Evolutionary conservation across 2,888 invertebrate species (phyloP).

Genomic region (Catocala nupta): DNA sequence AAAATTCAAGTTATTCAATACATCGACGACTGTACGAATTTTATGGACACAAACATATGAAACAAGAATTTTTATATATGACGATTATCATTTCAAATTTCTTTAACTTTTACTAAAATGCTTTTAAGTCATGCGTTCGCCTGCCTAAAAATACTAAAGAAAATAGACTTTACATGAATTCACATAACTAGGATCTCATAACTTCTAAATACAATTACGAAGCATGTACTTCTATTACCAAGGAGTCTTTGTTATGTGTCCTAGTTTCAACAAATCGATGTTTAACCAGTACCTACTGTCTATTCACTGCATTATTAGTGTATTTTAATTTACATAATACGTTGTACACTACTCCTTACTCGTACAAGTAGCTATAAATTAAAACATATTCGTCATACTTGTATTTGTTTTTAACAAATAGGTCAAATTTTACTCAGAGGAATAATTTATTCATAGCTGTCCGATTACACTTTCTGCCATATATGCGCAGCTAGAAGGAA

Average conservation of each 20-base stretch:
- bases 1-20: too few relatives aligned
- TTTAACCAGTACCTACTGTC: conserved; percentile 32
- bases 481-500: too few relatives aligned
- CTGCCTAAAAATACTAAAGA: too few relatives aligned
- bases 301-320: conserved; percentile 21
- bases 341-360: conserved; percentile 1
- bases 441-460: too few relatives aligned
- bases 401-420: not conserved
- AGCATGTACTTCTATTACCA: not conserved
- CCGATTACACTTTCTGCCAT: too few relatives aligned
- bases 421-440: not conserved
- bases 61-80: too few relatives aligned
- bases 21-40: too few relatives aligned
- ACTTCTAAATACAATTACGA: not conserved
- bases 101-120: too few relatives aligned
- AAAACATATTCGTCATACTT: not conserved
- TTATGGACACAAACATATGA: too few relatives aligned
- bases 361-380: not conserved
- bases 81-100: too few relatives aligned
- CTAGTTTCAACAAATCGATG: conserved; percentile 43
- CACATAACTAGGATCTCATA: too few relatives aligned
- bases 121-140: too few relatives aligned
- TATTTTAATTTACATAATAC: conserved; percentile 35
- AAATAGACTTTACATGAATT: not conserved
- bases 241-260: conserved; percentile 17